Evolutionary conservation across 2,797 vertebrate species (phyloP), one percentile per base, ranked within the genome.

Genomic region (Channallabes apus): DNA sequence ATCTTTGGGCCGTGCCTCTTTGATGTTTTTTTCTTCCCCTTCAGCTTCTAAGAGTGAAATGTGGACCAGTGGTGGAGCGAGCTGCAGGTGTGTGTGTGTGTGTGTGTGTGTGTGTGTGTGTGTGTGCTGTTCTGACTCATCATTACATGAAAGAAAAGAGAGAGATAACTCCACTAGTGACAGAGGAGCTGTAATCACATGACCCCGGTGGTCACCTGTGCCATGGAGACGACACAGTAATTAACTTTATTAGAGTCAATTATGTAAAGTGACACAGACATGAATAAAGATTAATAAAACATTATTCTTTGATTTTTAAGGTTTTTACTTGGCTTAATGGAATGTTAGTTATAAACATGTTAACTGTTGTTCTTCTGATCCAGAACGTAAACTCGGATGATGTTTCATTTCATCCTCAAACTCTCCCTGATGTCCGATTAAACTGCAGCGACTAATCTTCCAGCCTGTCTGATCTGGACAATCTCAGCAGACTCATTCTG

Each of bases 21-120:
- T 89, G 90, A 91, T 93, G 90, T 73, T 65, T 85, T 78, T 91
- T 92, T 86, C 88, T 89, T 88, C 87, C 82, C 84, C 17, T 75
- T 62, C 46, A 85, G 85, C 88, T 85, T 91, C 88, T 91, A 90
- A 89, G 87, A 73, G 65, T 82, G 78, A 89, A 86, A 87, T 86
- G 82, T 88, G 86, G 82, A 88, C 83, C 24, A 82, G 82, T 85
- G 86, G 75, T 88, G 88, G 88, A 86, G 84, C n/a, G 56, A 88
- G 86, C 88, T 80, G 78, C 92, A 93, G 91, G 92, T 92, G 92
- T 89, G 85, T 89, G 72, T 77, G 17, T 56, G 72, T 46, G 69
- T 71, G 68, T n/a, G 69, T 71, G 68, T 71, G 35, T 71, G 68
- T 71, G 35, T 75, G 41, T 75, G 72, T 29, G 46, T 46, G 68